Evolutionary conservation across 2,888 invertebrate species (phyloP), one percentile per base, ranked within the genome.

Genomic region (Eubasilissa splendida): DNA sequence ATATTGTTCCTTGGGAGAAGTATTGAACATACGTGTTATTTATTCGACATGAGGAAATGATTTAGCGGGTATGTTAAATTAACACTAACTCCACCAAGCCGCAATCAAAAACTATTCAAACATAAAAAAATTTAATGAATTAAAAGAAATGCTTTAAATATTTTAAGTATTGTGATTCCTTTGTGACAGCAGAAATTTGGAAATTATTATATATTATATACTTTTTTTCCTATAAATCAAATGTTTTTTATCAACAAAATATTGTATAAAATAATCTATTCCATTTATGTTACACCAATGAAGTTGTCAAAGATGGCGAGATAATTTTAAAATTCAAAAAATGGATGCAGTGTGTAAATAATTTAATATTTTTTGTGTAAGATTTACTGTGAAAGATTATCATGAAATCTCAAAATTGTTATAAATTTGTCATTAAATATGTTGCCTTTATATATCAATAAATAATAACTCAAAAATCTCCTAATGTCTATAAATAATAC

Each of bases 381-480:
- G 71, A 73, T 73, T 73, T 73, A 73, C 71, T 73, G 71, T 73
- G 71, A 56, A 58, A 73, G 54, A 73, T 54, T 73, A 73, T 73
- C 71, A 73, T 56, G 71, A 73, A 73, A 73, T 73, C 71, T 73
- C 71, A 73, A 73, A 73, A 54, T 73, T 73, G 71, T 73, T 73
- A 73, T 73, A 42, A 73, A 73, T 73, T 73, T 73, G 71, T 73
- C 71, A 58, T 73, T 56, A 58, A 73, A 73, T 73, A 73, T 73
- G 71, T 73, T 73, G 71, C 71, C 71, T 73, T 73, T 73, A 73
- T 68, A 68, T 73, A 73, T 73, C 71, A 73, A 73, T 73, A 73
- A 73, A 73, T 56, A 56, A 73, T 73, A 73, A 73, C 54, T 42
- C 42, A 42, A 58, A 58, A 58, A 58, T 58, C 58, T 58, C n/a